Evolutionary conservation across 2,113 vertebrate genomes (phyloP), one percentile per base, ranked within the genome.

Genomic region (Anser brachyrhynchus): DNA sequence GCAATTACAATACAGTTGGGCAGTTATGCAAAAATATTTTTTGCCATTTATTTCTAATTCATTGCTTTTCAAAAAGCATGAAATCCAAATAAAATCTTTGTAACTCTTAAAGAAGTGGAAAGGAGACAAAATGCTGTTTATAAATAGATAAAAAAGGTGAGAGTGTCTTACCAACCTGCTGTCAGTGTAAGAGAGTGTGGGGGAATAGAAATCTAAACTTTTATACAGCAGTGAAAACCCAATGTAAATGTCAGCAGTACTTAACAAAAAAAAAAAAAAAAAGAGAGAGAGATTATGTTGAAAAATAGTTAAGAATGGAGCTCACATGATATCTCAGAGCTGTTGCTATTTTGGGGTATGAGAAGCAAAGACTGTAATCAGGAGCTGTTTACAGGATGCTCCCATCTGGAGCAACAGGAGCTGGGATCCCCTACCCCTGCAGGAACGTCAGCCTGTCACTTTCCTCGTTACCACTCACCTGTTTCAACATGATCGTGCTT

Each of bases 41-140:
- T 91, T 92, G 26, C 41, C 64, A 65, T 94, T 90, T 94, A 80
- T 87, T 94, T 89, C 52, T 88, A 78, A 92, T 94, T 81, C 61
- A 18, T 72, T 89, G 55, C 21, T 92, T 84, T 93, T 57, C 33
- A 51, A 71, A 86, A 93, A 96, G 52, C 61, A n/a, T 8, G 13
- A 78, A 84, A 92, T 67, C 35, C 69, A 90, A 90, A 86, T 64
- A 75, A 85, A 93, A 21, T 75, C 39, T 84, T 90, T 74, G 8
- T n/a, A 71, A 65, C 46, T 81, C 43, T 69, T 87, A 72, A 93
- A 83, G 22, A 74, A 82, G 4, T 3, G 6, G 22, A 87, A 89
- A 72, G 11, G 12, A 11, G 83, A 17, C 19, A 78, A 33, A 82
- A 64, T 87, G 25, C 18, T 93, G 71, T 86, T 92, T 92, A 57